These are phyloP conservation scores for Laothoe populi DNA, from an alignment of 2,888 invertebrate species.

Conservation along the genomic window DNA sequence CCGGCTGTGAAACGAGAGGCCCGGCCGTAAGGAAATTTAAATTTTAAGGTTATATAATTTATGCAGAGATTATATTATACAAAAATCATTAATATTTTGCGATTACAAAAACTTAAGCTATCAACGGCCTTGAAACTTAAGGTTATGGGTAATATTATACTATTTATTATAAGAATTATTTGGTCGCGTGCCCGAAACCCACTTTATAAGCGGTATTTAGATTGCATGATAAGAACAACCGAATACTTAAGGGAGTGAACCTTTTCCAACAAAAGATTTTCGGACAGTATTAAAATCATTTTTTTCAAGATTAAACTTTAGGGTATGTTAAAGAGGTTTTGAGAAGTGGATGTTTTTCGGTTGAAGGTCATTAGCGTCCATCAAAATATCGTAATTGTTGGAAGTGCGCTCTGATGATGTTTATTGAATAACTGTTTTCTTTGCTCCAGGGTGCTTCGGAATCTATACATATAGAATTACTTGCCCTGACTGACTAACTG, in stretches of 20 bases:
- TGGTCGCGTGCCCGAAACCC: background rate
- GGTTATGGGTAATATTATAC: slow-evolving; percentile 4
- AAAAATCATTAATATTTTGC: background rate
- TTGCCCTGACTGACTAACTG: no score
- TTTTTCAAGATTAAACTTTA: background rate
- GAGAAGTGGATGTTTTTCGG: background rate
- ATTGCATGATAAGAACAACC: slow-evolving; percentile 4
- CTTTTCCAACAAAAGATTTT: slow-evolving; percentile 9
- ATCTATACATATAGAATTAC: no score
- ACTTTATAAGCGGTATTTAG: slow-evolving; percentile 12
- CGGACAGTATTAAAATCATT: background rate
- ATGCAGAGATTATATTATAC: no score
- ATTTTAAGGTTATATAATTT: background rate
- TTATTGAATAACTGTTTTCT: no score
- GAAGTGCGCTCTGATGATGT: no score
- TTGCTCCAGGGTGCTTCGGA: no score
- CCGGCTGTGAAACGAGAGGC: no score
- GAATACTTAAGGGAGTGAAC: background rate
- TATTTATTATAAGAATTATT: background rate
- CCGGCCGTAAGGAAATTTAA: background rate
- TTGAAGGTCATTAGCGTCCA: background rate
- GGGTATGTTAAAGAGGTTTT: background rate
- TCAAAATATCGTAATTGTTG: no score
- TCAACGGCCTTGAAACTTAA: background rate
- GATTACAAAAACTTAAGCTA: background rate